phyloP scores from a whole-genome alignment of 2,797 vertebrate species.

The Anabacerthia variegaticeps region DNA sequence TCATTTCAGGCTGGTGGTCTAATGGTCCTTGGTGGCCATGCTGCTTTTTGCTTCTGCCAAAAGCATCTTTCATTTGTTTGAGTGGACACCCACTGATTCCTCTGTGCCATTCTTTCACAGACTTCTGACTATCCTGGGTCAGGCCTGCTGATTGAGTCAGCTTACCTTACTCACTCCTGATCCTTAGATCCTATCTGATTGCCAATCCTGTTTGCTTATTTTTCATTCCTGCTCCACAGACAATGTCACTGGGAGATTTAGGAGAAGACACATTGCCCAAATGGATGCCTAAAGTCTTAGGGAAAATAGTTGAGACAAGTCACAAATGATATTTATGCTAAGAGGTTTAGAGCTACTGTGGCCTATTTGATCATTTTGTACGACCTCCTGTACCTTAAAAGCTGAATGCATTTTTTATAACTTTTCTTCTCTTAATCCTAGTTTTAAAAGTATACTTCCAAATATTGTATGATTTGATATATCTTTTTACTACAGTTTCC shows the following conservation, averaged over 20 bases:
- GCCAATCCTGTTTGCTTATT: not conserved
- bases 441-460: not conserved
- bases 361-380: not conserved
- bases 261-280: not conserved
- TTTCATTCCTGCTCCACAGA: not conserved
- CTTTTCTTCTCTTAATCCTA: not conserved
- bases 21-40: not conserved
- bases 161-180: not conserved
- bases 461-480: not conserved
- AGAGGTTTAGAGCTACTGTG: not conserved
- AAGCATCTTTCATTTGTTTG: not conserved
- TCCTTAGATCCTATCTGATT: not conserved
- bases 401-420: not conserved
- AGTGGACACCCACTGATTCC: not conserved
- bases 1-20: not conserved
- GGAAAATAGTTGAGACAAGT: not conserved
- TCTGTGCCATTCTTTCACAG: not conserved
- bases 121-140: not conserved
- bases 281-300: not conserved
- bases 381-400: not conserved
- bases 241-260: not conserved
- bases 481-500: not conserved
- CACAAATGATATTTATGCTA: not conserved
- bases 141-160: not conserved
- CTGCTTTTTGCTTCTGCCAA: not conserved